Evolutionary conservation across 1,140 invertebrate genomes (phyloP).

Genomic region (Condylostylus longicornis): DNA sequence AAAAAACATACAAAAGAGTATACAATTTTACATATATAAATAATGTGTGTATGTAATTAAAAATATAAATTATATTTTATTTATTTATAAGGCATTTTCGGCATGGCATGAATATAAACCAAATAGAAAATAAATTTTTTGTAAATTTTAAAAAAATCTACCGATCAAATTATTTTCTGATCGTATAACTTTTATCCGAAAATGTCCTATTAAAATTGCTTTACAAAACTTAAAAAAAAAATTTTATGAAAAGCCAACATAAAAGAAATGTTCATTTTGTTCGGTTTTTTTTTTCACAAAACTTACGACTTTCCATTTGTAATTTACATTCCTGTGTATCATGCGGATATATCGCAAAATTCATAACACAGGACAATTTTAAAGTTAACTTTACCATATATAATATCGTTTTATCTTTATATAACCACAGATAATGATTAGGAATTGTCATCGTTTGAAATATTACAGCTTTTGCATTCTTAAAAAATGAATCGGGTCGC

Average conservation of each 20-base stretch:
- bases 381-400: slow-evolving; percentile 80
- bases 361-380: slow-evolving; percentile 76
- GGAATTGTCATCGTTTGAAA: slow-evolving; percentile 89
- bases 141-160: too few species aligned
- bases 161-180: too few species aligned
- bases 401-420: slow-evolving; percentile 73
- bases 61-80: too few species aligned
- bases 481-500: slow-evolving; percentile 78
- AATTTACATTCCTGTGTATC: slow-evolving; percentile 82
- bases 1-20: too few species aligned
- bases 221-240: not conserved
- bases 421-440: slow-evolving; percentile 79
- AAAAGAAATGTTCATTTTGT: not conserved
- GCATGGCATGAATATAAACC: too few species aligned
- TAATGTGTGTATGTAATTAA: too few species aligned
- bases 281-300: slow-evolving; percentile 1
- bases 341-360: slow-evolving; percentile 80
- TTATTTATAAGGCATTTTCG: too few species aligned
- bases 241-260: not conserved
- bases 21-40: too few species aligned
- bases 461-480: slow-evolving; percentile 80
- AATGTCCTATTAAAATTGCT: too few species aligned
- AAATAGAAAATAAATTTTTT: too few species aligned
- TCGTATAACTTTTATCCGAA: too few species aligned
- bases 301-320: slow-evolving; percentile 84